Percentiles rank a stretch among this genome's conserved stretches.
Conservation (phyloP, 2,888 invertebrate genomes). For the Drosophila heteroneura region DNA sequence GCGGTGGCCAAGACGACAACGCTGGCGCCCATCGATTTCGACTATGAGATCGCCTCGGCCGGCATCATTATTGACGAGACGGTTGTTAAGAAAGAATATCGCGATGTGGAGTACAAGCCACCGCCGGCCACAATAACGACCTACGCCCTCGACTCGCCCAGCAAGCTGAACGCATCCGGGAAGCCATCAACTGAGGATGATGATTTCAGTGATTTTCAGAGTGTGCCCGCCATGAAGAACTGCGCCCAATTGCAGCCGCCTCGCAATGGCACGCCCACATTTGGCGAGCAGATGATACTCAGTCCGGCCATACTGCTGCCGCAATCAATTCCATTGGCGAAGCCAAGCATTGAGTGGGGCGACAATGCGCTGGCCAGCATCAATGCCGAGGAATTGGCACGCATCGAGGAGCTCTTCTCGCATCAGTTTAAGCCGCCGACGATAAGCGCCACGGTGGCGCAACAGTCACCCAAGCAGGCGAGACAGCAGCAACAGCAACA, state of each 20-base stretch:
- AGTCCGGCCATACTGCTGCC: constrained; percentile 83
- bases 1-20: constrained; percentile 75
- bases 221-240: constrained; percentile 70
- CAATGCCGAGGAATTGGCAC: constrained; percentile 84
- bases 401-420: constrained; percentile 85
- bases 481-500: constrained; percentile 25
- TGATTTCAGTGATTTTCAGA: constrained; percentile 86
- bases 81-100: constrained; percentile 85
- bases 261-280: constrained; percentile 70
- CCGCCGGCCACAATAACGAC: constrained; percentile 46
- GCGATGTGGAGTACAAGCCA: constrained; percentile 85
- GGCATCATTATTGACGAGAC: constrained; percentile 85
- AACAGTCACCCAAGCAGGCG: constrained; percentile 50
- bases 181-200: constrained; percentile 79
- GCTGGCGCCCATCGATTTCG: constrained; percentile 83
- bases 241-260: constrained; percentile 46
- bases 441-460: constrained; percentile 78
- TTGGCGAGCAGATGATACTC: constrained; percentile 83
- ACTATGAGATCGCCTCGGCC: constrained; percentile 84
- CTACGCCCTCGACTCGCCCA: constrained; percentile 70
- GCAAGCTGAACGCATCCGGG: constrained; percentile 23
- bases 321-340: constrained; percentile 80
- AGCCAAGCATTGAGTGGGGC: constrained; percentile 87
- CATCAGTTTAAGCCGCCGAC: constrained; percentile 71
- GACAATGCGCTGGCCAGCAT: constrained; percentile 84